These are phyloP conservation scores for Sebastes steindachneri DNA, from an alignment of 2,797 vertebrate genomes.

Conservation along the genomic window DNA sequence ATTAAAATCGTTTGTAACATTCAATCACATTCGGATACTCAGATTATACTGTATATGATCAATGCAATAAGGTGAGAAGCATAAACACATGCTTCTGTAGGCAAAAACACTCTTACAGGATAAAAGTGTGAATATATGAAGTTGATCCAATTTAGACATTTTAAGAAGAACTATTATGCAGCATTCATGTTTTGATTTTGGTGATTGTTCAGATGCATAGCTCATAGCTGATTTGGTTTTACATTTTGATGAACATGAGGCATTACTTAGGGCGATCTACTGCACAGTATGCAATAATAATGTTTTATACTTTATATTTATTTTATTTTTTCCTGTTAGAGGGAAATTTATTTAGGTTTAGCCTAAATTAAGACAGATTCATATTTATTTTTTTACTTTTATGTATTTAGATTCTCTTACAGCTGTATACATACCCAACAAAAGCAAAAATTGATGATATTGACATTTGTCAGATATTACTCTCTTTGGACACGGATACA, in stretches of 20 bases:
- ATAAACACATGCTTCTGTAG: background rate
- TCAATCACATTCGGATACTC: background rate
- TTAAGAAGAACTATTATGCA: background rate
- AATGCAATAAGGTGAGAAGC: background rate
- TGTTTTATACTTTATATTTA: background rate
- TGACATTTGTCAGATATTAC: background rate
- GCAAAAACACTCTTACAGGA: background rate
- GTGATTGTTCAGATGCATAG: background rate
- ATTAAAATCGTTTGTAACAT: conserved; percentile 18
- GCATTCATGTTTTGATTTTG: background rate
- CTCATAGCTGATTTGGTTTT: background rate
- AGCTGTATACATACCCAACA: background rate
- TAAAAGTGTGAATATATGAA: background rate
- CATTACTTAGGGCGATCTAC: background rate
- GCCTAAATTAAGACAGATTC: background rate
- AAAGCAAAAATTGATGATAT: background rate
- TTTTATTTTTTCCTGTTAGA: rapidly evolving
- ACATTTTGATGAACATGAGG: background rate
- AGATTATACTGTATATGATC: background rate
- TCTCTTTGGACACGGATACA: background rate
- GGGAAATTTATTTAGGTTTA: background rate
- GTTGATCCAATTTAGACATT: background rate
- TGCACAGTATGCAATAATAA: background rate
- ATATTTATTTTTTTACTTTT: too few relatives aligned
- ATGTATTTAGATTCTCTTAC: background rate